Evolutionary conservation across 2,888 invertebrate genomes (phyloP).

Genomic region (Blastobasis adustella): DNA sequence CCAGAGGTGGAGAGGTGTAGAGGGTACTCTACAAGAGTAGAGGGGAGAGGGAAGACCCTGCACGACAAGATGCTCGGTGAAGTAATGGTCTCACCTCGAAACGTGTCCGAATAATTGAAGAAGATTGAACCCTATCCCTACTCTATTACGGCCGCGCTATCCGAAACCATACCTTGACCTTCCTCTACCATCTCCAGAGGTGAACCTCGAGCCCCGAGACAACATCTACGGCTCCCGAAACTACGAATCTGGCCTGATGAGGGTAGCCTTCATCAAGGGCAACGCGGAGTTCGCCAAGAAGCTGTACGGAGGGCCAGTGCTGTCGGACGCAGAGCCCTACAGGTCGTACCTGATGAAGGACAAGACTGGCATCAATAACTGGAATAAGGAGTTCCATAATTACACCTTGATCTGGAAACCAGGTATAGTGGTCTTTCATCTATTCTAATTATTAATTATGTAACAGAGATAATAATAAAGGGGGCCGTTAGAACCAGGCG

Average conservation of each 20-base stretch:
- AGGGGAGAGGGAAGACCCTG: too few relatives aligned
- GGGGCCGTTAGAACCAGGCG: too few relatives aligned
- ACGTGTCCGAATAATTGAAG: too few relatives aligned
- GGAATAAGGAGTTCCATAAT: slow-evolving; percentile 79
- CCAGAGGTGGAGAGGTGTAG: too few relatives aligned
- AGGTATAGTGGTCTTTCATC: slow-evolving; percentile 31
- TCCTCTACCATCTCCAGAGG: slow-evolving; percentile 57
- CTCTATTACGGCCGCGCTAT: too few relatives aligned
- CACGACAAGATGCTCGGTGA: too few relatives aligned
- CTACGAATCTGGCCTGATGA: slow-evolving; percentile 81
- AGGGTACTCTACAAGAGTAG: too few relatives aligned
- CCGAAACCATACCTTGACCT: neutral
- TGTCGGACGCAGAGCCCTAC: slow-evolving; percentile 57
- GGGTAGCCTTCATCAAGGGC: slow-evolving; percentile 82
- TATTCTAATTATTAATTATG: too few relatives aligned
- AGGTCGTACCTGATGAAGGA: slow-evolving; percentile 46
- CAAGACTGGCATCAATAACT: slow-evolving; percentile 55
- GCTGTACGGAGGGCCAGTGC: slow-evolving; percentile 51
- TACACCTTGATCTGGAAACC: slow-evolving; percentile 81
- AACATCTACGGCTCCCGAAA: slow-evolving; percentile 76
- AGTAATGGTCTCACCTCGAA: too few relatives aligned
- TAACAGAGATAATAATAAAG: too few relatives aligned
- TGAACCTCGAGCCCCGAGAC: slow-evolving; percentile 79
- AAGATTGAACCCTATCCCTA: too few relatives aligned
- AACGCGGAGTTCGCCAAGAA: slow-evolving; percentile 64